These are phyloP conservation scores for Cyclophora punctaria DNA, from an alignment of 2,888 invertebrate genomes.

Conservation along the genomic window DNA sequence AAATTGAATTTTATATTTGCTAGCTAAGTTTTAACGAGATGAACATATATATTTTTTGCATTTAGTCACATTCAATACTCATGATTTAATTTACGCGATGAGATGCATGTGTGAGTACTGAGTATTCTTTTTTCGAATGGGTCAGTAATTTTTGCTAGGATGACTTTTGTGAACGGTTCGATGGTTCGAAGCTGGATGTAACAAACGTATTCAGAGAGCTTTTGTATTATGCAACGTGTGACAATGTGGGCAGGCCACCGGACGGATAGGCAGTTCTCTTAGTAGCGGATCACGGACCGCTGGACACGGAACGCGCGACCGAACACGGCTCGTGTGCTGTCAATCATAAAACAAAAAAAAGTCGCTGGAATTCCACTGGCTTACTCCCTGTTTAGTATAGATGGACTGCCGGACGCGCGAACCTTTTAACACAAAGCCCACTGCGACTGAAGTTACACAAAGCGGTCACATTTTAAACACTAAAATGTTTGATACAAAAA, in stretches of 20 bases:
- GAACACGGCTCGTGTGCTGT: constrained; percentile 68
- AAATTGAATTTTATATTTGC: constrained; percentile 73
- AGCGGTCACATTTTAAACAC: constrained; percentile 40
- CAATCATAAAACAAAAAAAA: constrained; percentile 71
- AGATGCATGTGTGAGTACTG: constrained; percentile 25
- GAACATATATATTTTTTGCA: constrained; percentile 51
- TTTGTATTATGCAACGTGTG: constrained; percentile 52
- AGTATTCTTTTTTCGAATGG: constrained; percentile 17
- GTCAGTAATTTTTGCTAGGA: constrained; percentile 21
- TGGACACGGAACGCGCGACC: constrained; percentile 66
- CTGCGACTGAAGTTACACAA: constrained; percentile 41
- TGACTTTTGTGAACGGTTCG: constrained; percentile 35
- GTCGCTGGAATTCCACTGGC: constrained; percentile 52
- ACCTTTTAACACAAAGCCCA: constrained; percentile 43
- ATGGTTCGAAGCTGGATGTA: constrained; percentile 32
- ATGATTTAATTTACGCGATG: constrained; percentile 47
- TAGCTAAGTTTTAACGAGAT: constrained; percentile 68
- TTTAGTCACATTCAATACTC: constrained; percentile 47
- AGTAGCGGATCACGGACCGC: constrained; percentile 57
- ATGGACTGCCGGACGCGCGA: constrained; percentile 32
- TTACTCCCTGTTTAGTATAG: constrained; percentile 55
- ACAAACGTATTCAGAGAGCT: constrained; percentile 41
- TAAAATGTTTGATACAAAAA: constrained; percentile 21
- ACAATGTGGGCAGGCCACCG: constrained; percentile 41
- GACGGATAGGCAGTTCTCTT: constrained; percentile 57